These are phyloP conservation scores for Platycnemis pennipes DNA, from an alignment of 2,888 invertebrate species.

Conservation along the genomic window DNA sequence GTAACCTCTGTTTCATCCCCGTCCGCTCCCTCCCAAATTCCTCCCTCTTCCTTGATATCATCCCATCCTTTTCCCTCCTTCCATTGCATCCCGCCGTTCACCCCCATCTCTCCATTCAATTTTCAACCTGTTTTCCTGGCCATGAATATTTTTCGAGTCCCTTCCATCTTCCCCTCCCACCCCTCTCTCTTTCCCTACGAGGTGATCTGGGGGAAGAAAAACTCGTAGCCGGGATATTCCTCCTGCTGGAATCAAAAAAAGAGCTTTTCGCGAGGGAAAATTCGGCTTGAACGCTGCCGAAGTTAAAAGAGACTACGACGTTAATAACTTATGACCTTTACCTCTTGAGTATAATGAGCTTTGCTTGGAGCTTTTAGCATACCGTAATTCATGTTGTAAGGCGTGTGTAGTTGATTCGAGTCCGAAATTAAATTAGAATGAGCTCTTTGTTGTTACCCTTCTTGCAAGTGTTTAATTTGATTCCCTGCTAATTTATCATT, in stretches of 20 bases:
- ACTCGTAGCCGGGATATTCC: not conserved
- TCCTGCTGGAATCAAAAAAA: not conserved
- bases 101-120: not conserved
- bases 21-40: not conserved
- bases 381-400: no score
- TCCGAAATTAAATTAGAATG: no score
- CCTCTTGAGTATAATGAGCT: no score
- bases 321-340: not conserved
- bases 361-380: no score
- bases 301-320: not conserved
- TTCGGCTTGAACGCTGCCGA: not conserved
- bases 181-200: not conserved
- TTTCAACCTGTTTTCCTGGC: not conserved
- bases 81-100: not conserved
- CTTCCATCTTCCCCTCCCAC: not conserved
- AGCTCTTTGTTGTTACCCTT: no score
- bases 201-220: not conserved
- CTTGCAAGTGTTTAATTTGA: no score
- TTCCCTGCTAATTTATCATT: no score
- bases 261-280: not conserved
- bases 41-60: not conserved
- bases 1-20: not conserved
- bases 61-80: not conserved
- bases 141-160: not conserved
- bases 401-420: no score